Evolutionary conservation across 2,113 vertebrate species (phyloP).

Genomic region (Scomber scombrus): DNA sequence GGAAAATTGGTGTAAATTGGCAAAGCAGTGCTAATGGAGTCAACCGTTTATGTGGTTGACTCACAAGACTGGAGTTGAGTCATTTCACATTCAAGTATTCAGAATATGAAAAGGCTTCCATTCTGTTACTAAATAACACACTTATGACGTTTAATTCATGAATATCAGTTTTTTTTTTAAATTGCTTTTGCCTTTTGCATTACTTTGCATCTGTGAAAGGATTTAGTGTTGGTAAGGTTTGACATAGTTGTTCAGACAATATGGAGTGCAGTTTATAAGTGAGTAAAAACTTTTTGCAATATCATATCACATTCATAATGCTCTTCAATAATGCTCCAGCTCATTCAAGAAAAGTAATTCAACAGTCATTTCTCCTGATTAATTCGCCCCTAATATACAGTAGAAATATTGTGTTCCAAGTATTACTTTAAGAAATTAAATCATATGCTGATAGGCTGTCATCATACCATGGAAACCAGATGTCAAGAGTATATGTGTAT

Average conservation of each 20-base stretch:
- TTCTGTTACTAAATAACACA: too few relatives aligned
- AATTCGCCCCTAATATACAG: neutral
- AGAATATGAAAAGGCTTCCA: neutral
- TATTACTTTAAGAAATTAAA: conserved; percentile 51
- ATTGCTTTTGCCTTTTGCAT: neutral
- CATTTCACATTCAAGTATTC: conserved; percentile 2
- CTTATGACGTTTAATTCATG: neutral
- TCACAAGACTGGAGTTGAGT: neutral
- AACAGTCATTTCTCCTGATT: conserved; percentile 9
- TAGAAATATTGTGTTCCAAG: conserved; percentile 4
- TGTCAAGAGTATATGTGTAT: conserved; percentile 56
- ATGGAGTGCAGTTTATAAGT: neutral
- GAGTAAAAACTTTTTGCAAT: neutral
- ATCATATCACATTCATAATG: neutral
- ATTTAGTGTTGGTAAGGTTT: neutral
- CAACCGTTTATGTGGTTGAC: too few relatives aligned
- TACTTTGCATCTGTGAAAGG: neutral
- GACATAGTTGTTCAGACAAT: neutral
- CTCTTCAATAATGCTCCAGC: neutral
- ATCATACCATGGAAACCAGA: conserved; percentile 43
- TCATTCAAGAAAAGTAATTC: neutral
- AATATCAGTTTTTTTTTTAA: neutral
- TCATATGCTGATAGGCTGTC: conserved; percentile 50
- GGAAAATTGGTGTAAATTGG: too few relatives aligned
- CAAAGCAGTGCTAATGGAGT: conserved; percentile 8